Evolutionary conservation across 2,888 invertebrate genomes (phyloP), one percentile per base, ranked within the genome.

Genomic region (Cryptops parisi): DNA sequence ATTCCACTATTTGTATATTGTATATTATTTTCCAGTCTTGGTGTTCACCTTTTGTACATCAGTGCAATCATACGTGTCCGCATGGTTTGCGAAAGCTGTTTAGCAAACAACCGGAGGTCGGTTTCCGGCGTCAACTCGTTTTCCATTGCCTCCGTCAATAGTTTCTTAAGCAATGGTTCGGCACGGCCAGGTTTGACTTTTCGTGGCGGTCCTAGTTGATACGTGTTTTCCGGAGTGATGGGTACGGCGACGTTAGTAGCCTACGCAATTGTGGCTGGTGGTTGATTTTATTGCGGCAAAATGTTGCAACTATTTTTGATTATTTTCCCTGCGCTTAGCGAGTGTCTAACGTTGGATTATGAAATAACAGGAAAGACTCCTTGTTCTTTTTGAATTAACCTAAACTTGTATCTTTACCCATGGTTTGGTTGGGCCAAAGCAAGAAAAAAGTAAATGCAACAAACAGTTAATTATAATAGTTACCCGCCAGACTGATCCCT

Each of bases 211-310:
- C 5, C 6, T 3, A 47, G 26, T 47, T 26, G 12, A 17, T 4
- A 47, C 6, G 47, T 47, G 21, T 47, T 47, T 27, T 47, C 47
- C n/a, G n/a, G n/a, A n/a, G n/a, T n/a, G n/a, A n/a, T n/a, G n/a
- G n/a, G n/a, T n/a, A n/a, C n/a, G n/a, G n/a, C n/a, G n/a, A n/a
- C n/a, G n/a, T n/a, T n/a, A n/a, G n/a, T n/a, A n/a, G n/a, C n/a
- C n/a, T n/a, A n/a, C n/a, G n/a, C n/a, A n/a, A n/a, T n/a, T n/a
- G n/a, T n/a, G n/a, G n/a, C n/a, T n/a, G 27, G 25, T 26, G 27
- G 17, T 15, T 26, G 21, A 17, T 2, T 47, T 47, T 26, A 33
- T 47, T 24, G 25, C 9, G 47, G 27, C 25, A 27, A 21, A 47
- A 47, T 26, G 25, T 41, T 41, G n/a, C 21, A 47, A 47, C 25